Evolutionary conservation across 2,113 vertebrate species (phyloP).

Genomic region (Thunnus thynnus): DNA sequence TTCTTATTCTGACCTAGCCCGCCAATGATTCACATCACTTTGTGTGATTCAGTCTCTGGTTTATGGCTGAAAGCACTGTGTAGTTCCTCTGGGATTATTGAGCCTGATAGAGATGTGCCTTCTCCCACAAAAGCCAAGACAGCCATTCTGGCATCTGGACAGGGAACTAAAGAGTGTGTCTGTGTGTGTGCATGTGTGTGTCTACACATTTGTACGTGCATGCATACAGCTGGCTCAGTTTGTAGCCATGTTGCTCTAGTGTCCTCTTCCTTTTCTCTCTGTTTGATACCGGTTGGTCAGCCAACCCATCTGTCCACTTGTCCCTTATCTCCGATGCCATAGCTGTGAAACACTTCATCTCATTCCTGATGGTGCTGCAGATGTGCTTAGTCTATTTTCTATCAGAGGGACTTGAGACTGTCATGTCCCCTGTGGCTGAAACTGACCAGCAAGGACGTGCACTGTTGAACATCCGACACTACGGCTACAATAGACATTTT

Average conservation of each 20-base stretch:
- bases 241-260: background rate
- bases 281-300: conserved; percentile 17
- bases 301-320: conserved; percentile 23
- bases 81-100: conserved; percentile 47
- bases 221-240: conserved; percentile 5
- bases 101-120: conserved; percentile 55
- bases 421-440: conserved; percentile 36
- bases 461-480: conserved; percentile 26
- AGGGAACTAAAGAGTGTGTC: conserved; percentile 21
- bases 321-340: conserved; percentile 33
- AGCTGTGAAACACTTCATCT: conserved; percentile 39
- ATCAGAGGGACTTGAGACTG: conserved; percentile 24
- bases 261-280: conserved; percentile 9
- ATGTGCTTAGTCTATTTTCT: conserved; percentile 39
- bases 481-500: background rate
- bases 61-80: conserved; percentile 53
- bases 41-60: conserved; percentile 67
- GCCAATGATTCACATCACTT: conserved; percentile 67
- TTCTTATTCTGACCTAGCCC: conserved; percentile 52
- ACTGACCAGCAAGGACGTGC: conserved; percentile 36
- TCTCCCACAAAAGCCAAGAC: conserved; percentile 40
- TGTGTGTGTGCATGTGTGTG: background rate
- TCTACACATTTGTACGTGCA: background rate
- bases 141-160: conserved; percentile 40
- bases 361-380: conserved; percentile 40